Evolutionary conservation across 2,797 vertebrate genomes (phyloP).

Genomic region (Centroberyx gerrardi): DNA sequence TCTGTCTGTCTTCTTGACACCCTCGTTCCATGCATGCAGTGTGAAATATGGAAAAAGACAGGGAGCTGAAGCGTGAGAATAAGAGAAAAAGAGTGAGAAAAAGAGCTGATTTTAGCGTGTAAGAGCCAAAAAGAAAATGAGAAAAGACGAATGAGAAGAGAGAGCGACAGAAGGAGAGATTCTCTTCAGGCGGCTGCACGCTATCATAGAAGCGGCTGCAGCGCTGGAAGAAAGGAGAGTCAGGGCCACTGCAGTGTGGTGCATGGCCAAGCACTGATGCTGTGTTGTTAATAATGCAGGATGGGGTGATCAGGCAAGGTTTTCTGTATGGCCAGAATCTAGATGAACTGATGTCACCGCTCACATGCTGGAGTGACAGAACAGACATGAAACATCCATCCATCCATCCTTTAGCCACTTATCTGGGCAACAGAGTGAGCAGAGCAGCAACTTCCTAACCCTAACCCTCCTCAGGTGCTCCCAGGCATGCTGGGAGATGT

Average conservation of each 20-base stretch:
- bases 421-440: too few species aligned
- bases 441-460: too few species aligned
- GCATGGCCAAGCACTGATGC: constrained; percentile 35
- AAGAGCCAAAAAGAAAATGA: neutral
- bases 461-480: too few species aligned
- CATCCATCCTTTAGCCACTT: neutral
- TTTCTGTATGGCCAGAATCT: constrained; percentile 24
- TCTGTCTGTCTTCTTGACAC: neutral
- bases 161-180: neutral
- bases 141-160: neutral
- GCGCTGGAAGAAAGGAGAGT: neutral
- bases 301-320: constrained; percentile 31
- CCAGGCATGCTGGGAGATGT: too few species aligned
- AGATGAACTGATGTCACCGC: constrained; percentile 36
- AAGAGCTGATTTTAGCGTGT: too few species aligned
- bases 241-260: constrained; percentile 49
- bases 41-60: neutral
- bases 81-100: neutral
- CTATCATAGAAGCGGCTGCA: neutral
- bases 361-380: neutral
- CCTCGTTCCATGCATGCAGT: neutral
- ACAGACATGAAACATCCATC: neutral
- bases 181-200: constrained; percentile 1
- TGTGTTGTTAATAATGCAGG: constrained; percentile 66
- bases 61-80: neutral